Evolutionary conservation across 2,888 invertebrate species (phyloP).

Genomic region (Lobophora halterata): DNA sequence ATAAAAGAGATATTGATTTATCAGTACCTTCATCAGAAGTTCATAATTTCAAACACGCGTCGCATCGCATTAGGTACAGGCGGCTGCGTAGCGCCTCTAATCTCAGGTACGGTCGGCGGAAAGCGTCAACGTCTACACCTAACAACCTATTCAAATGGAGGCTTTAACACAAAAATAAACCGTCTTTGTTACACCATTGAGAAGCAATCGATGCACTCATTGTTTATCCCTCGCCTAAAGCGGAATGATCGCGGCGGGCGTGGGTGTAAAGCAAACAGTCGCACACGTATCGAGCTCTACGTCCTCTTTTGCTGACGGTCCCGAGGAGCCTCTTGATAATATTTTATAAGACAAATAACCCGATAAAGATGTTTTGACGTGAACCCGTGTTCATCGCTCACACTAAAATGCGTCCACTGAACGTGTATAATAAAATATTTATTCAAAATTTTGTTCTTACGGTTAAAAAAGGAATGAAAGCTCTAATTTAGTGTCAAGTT

Average conservation of each 20-base stretch:
- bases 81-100: slow-evolving; percentile 61
- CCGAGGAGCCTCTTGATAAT: slow-evolving; percentile 78
- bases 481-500: slow-evolving; percentile 76
- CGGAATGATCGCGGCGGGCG: slow-evolving; percentile 68
- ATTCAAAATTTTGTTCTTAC: slow-evolving; percentile 72
- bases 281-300: slow-evolving; percentile 69
- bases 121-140: slow-evolving; percentile 52
- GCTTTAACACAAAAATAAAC: slow-evolving; percentile 73
- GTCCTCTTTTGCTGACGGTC: slow-evolving; percentile 79
- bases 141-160: slow-evolving; percentile 62
- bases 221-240: slow-evolving; percentile 75
- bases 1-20: slow-evolving; percentile 71
- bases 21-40: slow-evolving; percentile 71
- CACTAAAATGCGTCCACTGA: slow-evolving; percentile 78
- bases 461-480: slow-evolving; percentile 66
- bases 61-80: slow-evolving; percentile 65
- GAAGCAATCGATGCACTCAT: slow-evolving; percentile 76
- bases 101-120: slow-evolving; percentile 65
- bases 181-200: slow-evolving; percentile 70
- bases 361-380: slow-evolving; percentile 81
- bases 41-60: slow-evolving; percentile 64
- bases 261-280: slow-evolving; percentile 78
- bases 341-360: slow-evolving; percentile 81
- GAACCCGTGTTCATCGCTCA: slow-evolving; percentile 80
- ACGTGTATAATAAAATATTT: slow-evolving; percentile 77